phyloP scores from a whole-genome alignment of 1,140 invertebrate species.

The Ceratoteleas bidentatus region DNA sequence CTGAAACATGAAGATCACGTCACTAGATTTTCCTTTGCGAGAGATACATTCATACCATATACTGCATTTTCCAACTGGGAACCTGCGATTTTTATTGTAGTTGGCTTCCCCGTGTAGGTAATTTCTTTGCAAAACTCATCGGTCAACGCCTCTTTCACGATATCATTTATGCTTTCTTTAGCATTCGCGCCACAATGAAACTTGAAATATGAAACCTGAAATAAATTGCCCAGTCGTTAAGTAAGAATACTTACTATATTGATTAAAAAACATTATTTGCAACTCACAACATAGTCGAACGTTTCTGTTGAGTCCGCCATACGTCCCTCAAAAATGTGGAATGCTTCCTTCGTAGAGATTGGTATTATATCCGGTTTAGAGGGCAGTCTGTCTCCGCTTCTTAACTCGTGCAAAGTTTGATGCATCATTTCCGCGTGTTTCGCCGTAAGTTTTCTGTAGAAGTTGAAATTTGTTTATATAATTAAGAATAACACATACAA shows the following conservation, averaged over 20 bases:
- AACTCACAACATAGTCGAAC: neutral
- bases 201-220: neutral
- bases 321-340: neutral
- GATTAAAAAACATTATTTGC: neutral
- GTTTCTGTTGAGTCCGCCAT: neutral
- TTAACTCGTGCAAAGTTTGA: too few species aligned
- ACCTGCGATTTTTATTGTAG: neutral
- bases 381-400: too few species aligned
- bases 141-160: neutral
- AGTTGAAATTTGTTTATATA: too few species aligned
- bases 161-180: neutral
- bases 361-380: neutral
- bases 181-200: slow-evolving; percentile 1
- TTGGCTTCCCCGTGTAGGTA: neutral
- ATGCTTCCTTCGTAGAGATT: neutral
- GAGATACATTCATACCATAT: neutral
- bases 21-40: neutral
- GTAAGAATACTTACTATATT: neutral
- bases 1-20: neutral
- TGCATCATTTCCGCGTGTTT: too few species aligned
- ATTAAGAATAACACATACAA: too few species aligned
- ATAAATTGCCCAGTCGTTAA: neutral
- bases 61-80: neutral
- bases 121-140: slow-evolving; percentile 2
- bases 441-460: too few species aligned